Evolutionary conservation across 2,797 vertebrate genomes (phyloP), one percentile per base, ranked within the genome.

Genomic region (Furcifer pardalis): DNA sequence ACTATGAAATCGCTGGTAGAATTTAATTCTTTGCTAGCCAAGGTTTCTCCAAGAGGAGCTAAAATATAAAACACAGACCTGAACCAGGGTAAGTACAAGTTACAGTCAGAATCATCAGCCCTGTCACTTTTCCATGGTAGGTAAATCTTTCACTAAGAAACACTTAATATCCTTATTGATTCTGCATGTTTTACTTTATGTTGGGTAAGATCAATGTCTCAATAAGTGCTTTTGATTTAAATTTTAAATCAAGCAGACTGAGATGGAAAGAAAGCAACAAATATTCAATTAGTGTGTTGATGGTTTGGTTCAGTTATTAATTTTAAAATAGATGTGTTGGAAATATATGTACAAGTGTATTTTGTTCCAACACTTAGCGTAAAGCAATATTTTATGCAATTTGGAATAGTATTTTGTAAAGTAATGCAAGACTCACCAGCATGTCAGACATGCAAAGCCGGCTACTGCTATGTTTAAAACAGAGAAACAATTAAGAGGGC

Each of bases 41-140:
- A 96, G 94, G 88, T 96, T 89, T 96, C 90, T 94, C 83, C 93
- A 92, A 94, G 95, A 95, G 93, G 86, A 95, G 88, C 90, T 94
- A 93, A 93, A 92, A 91, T 92, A 95, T 97, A 97, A 97, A 96
- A 97, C 95, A 97, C 97, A 97, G 96, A 97, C 96, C 96, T 96
- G 94, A 94, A 89, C 74, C 95, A 97, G 96, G 98, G 98, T 99
- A 97, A 98, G 98, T 99, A 98, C 96, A 94, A 96, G 94, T 96
- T 93, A 95, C 95, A 97, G 95, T 96, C 95, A 95, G 94, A 95
- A 94, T 95, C 94, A 95, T 92, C 96, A 95, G 96, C 95, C 96
- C 95, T 96, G 96, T 94, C 95, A 94, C 91, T 92, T 94, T 96
- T 95, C 93, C 89, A 95, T 95, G 96, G 96, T 97, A 97, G 95